Evolutionary conservation across 1,140 invertebrate genomes (phyloP).

Genomic region (Meloidogyne chitwoodi): DNA sequence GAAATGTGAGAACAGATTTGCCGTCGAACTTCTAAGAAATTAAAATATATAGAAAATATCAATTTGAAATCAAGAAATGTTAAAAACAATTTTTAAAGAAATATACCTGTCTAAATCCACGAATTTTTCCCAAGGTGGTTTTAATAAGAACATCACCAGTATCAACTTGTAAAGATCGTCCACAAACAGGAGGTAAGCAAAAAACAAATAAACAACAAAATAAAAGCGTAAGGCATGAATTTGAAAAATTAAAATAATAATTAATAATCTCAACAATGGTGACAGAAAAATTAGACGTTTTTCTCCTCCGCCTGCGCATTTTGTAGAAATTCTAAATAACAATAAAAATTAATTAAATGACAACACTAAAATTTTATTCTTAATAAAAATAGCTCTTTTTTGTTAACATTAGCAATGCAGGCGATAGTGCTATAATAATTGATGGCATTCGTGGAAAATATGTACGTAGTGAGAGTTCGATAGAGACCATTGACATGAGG

Average conservation of each 20-base stretch:
- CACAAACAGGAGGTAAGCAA: neutral
- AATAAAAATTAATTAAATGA: too few relatives aligned
- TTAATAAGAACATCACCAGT: slow-evolving; percentile 29
- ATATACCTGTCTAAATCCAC: slow-evolving; percentile 37
- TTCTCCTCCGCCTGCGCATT: neutral
- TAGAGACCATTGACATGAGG: neutral
- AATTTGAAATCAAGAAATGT: neutral
- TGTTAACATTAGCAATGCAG: neutral
- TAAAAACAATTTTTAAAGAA: too few relatives aligned
- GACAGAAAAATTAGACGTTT: neutral
- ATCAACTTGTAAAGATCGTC: neutral
- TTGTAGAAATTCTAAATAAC: neutral
- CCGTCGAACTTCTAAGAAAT: slow-evolving; percentile 49
- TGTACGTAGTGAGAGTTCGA: neutral
- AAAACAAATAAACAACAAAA: neutral
- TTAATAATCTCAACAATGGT: neutral
- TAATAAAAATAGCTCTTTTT: too few relatives aligned
- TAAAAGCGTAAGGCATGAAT: neutral
- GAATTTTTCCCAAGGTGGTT: slow-evolving; percentile 42
- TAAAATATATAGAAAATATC: too few relatives aligned
- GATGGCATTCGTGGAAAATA: neutral
- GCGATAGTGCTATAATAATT: neutral
- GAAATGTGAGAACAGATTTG: slow-evolving; percentile 34
- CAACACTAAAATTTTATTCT: too few relatives aligned
- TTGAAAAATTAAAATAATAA: neutral